phyloP scores from a whole-genome alignment of 2,888 invertebrate species.

The Eupithecia inturbata region DNA sequence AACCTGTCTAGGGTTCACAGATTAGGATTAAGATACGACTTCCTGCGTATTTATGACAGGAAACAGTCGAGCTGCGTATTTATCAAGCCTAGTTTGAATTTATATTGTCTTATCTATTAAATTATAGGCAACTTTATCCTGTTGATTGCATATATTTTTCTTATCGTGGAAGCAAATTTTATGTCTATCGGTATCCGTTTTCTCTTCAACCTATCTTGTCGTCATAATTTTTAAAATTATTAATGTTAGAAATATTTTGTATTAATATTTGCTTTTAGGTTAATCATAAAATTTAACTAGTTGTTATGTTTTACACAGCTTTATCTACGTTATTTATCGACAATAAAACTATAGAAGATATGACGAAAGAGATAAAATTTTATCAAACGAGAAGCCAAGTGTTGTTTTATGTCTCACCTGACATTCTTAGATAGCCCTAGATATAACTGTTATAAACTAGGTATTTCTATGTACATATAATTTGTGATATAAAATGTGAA shows the following conservation, averaged over 20 bases:
- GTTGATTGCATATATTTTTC: slow-evolving; percentile 12
- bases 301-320: not conserved
- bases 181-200: not conserved
- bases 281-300: not conserved
- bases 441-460: slow-evolving; percentile 11
- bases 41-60: slow-evolving; percentile 36
- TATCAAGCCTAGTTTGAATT: slow-evolving; percentile 29
- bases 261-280: not conserved
- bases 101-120: slow-evolving; percentile 32
- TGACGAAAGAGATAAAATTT: not conserved
- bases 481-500: slow-evolving; percentile 20
- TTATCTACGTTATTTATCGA: slow-evolving; percentile 5
- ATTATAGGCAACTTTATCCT: slow-evolving; percentile 24
- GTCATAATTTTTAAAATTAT: not conserved
- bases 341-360: slow-evolving; percentile 9
- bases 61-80: slow-evolving; percentile 31
- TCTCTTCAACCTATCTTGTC: not conserved
- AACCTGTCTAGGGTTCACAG: slow-evolving; percentile 27
- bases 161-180: not conserved
- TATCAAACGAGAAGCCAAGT: slow-evolving; percentile 20
- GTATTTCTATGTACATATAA: not conserved
- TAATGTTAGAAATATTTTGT: not conserved
- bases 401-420: slow-evolving; percentile 29
- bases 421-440: slow-evolving; percentile 22
- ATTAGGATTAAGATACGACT: slow-evolving; percentile 37